phyloP scores from a whole-genome alignment of 2,113 vertebrate species.

The Promerops cafer region DNA sequence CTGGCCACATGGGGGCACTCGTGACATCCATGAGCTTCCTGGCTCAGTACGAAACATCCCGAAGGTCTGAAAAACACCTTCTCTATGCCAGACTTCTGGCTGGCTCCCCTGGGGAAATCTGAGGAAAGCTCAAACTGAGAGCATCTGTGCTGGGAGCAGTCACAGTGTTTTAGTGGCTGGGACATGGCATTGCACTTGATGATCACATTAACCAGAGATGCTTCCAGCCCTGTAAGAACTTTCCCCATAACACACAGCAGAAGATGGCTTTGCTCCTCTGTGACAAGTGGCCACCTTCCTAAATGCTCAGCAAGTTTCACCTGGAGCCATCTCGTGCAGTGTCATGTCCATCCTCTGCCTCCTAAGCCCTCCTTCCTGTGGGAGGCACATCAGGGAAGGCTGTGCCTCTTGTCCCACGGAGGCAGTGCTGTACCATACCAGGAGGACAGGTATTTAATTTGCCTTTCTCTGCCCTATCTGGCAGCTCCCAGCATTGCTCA shows the following conservation, averaged over 20 bases:
- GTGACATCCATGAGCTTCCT: neutral
- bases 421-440: neutral
- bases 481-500: neutral
- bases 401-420: neutral
- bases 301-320: neutral
- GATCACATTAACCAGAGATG: neutral
- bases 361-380: neutral
- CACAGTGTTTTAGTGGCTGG: neutral
- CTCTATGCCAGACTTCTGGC: rapidly evolving
- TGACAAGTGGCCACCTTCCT: neutral
- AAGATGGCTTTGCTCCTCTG: neutral
- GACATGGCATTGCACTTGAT: neutral
- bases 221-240: neutral
- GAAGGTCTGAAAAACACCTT: neutral
- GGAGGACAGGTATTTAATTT: neutral
- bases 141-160: neutral
- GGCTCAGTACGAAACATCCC: rapidly evolving
- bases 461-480: neutral
- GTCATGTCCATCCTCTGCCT: neutral
- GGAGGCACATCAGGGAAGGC: neutral
- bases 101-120: neutral
- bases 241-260: neutral
- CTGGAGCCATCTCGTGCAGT: neutral
- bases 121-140: neutral
- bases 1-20: neutral